Evolutionary conservation across 2,113 vertebrate species (phyloP).

Genomic region (Fregata magnificens): DNA sequence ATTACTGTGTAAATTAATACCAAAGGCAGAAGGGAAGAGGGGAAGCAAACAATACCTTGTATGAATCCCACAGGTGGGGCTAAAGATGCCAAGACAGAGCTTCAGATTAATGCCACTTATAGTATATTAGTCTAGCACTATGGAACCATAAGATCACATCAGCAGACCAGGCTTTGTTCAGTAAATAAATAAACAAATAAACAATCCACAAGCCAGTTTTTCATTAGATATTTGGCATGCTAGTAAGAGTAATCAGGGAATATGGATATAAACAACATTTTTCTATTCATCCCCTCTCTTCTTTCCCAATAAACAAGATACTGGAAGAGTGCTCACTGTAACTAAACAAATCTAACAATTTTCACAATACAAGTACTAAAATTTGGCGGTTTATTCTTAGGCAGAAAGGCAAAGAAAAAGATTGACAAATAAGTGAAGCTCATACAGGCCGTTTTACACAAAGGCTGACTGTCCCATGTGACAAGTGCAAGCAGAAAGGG

Average conservation of each 20-base stretch:
- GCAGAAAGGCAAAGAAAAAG: not conserved
- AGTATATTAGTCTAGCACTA: not conserved
- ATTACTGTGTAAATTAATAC: not conserved
- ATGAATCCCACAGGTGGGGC: not conserved
- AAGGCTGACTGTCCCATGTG: not conserved
- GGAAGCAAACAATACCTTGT: not conserved
- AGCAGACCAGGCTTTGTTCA: not conserved
- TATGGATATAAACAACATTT: not conserved
- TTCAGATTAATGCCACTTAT: not conserved
- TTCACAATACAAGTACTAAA: not conserved
- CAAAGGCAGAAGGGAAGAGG: not conserved
- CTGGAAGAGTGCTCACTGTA: not conserved
- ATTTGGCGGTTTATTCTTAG: not conserved
- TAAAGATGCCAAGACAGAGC: not conserved
- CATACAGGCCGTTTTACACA: not conserved
- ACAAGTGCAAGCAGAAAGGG: not conserved
- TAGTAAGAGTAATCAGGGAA: not conserved
- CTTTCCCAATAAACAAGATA: not conserved
- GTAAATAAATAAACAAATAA: not conserved
- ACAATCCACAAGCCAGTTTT: constrained; percentile 28
- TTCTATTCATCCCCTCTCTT: not conserved
- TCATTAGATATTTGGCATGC: constrained; percentile 25
- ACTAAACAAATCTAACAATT: not conserved
- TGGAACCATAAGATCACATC: not conserved
- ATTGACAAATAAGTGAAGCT: not conserved